Evolutionary conservation across 2,797 vertebrate genomes (phyloP), one percentile per base, ranked within the genome.

Genomic region (Melanotaenia nigrans): DNA sequence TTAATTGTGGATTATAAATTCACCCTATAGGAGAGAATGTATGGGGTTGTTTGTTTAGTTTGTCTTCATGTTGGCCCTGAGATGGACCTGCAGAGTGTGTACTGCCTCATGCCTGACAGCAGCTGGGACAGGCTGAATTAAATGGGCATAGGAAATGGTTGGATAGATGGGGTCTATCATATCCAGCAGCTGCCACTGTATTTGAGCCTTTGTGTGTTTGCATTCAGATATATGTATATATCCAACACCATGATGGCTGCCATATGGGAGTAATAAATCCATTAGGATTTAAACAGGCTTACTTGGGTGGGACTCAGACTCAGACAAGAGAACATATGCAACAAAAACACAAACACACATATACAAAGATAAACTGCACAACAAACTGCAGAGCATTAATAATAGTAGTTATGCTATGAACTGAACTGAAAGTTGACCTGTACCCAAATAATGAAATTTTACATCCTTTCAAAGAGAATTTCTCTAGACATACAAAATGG

Each of bases 261-360:
- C 89, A 92, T 92, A 92, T 93, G 91, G 90, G 72, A 86, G 78
- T 69, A 77, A 79, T 89, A 89, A 90, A 83, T 90, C 87, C 84
- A 79, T 91, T 88, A 85, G 83, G 61, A 75, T 68, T 73, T 78
- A 89, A 89, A 90, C 84, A 87, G 84, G 75, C 68, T 85, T 77
- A 76, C 66, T 84, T 75, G 61, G 61, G 68, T 60, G 55, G 45
- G 65, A 85, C 81, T 69, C 77, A 65, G 66, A 71, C 53, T 51
- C 68, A 74, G 16, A 60, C 71, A 65, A 18, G 1, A 8, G 11
- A 8, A 67, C 54, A 61, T 78, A 45, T 49, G 33, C 49, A 42
- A 68, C 69, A 68, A 54, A 61, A 42, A 55, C 57, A 51, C 76
- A 72, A 49, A 69, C 64, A 69, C 65, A 72, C 59, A 61, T 18